Base-by-base conservation (phyloP, 2,797 vertebrate genomes). In the Schizopygopsis pylzovi region DNA sequence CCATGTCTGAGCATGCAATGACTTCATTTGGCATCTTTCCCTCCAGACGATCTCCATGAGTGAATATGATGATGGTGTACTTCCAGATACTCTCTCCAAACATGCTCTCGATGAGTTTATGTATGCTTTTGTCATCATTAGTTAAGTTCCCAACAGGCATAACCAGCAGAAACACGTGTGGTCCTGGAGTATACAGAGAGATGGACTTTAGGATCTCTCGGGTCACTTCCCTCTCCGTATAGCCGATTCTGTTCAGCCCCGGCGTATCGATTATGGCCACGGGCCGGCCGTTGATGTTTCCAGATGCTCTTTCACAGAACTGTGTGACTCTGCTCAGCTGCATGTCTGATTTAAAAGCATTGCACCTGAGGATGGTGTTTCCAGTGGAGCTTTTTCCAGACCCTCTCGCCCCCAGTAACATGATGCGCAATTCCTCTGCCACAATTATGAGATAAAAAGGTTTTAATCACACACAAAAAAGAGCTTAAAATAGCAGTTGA, bases 31-130 rank as follows among this genome's bases (percentile, higher is more conserved):
- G 90, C 0, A 84, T 88, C 87, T 93, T 92, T 0, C 82, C 56
- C 0, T 88, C 89, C 86, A 94, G 81, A 0, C 88, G 81, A 71
- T 94, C 93, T 0, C 92, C 92, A 0, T 93, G 91, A 28, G 91
- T 94, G 90, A 94, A 93, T 85, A 93, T 75, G 45, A 94, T 90
- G 0, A 94, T 91, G 83, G 92, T 94, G 90, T 91, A 92, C 85
- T 91, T 90, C 92, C 93, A 93, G 45, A 94, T 90, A 18, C 61
- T 88, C 0, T 87, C 83, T 4, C 94, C 92, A 80, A 94, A 94
- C 84, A 81, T 92, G 3, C 16, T 77, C 83, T 94, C 80, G 0
- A 93, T 94, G 86, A 93, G 75, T 0, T 18, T 83, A 39, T 90
- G 87, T 85, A 92, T 92, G n/a, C 87, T 83, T 82, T 90, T 75